Conservation (phyloP, 2,797 vertebrate genomes). For the Syngnathus rostellatus region DNA sequence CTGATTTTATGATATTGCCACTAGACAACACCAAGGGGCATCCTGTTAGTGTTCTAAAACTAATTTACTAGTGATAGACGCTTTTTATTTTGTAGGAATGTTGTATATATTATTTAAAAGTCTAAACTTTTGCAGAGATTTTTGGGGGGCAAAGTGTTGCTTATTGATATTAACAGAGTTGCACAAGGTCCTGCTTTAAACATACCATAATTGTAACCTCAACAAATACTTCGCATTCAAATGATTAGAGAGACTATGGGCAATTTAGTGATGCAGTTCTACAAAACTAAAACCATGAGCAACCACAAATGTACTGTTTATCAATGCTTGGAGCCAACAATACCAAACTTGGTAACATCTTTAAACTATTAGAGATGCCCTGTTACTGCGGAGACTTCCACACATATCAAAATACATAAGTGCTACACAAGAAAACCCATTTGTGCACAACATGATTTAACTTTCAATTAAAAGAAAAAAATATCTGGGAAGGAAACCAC, state of each 20-base stretch:
- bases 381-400: constrained; percentile 45
- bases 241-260: too few relatives aligned
- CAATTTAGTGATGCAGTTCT: neutral
- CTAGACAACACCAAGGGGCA: neutral
- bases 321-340: constrained; percentile 26
- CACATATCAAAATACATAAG: constrained; percentile 29
- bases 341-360: constrained; percentile 36
- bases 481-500: neutral
- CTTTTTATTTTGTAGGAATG: neutral
- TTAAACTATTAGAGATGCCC: constrained; percentile 44
- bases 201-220: neutral
- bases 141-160: neutral
- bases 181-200: too few relatives aligned
- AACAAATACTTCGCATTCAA: neutral
- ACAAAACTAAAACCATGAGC: neutral
- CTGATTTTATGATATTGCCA: constrained; percentile 2
- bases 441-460: constrained; percentile 6
- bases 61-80: neutral
- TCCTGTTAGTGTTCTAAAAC: neutral
- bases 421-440: constrained; percentile 14
- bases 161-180: too few relatives aligned
- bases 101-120: neutral
- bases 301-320: neutral
- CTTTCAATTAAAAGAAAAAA: neutral
- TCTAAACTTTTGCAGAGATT: neutral